Evolutionary conservation across 1,140 invertebrate genomes (phyloP), one percentile per base, ranked within the genome.

Genomic region (Aphidius ervi): DNA sequence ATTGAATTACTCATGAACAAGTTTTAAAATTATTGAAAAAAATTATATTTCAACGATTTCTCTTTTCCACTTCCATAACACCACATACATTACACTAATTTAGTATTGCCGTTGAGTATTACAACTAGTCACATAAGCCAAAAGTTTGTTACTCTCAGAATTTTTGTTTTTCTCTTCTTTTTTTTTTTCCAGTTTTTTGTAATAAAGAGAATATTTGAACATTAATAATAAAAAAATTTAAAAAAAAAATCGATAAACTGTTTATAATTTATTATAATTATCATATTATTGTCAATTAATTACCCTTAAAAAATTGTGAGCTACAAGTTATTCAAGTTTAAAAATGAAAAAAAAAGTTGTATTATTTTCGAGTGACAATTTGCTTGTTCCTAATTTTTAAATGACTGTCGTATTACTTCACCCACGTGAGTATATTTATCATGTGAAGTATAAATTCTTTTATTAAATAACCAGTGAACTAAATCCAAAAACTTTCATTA

Each of bases 21-120:
- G 23, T 31, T 31, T 31, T 3, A 31, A 31, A 31, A 31, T 3
- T 3, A 31, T 31, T 31, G n/a, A 42, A 45, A 39, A 48, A 46
- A 46, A 47, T 54, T 16, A 37, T 37, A 54, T 61, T 46, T 52
- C 48, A 41, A 23, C 43, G 20, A 52, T 20, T 55, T 46, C 50
- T 6, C 50, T 40, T 54, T 58, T 39, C 50, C 50, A 58, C 59
- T 57, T 23, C 49, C 46, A 56, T 41, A 60, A 65, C 60, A 62
- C 59, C 49, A 49, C 59, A 65, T 63, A 64, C 62, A 70, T 70
- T 68, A 69, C 71, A 70, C 66, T 74, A 74, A 74, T 72, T 74
- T 75, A 75, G 72, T 75, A 75, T 75, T 75, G 74, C 72, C 72
- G 72, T 70, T 70, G 73, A 75, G 74, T 75, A 75, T 75, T 75